Evolutionary conservation across 2,888 invertebrate genomes (phyloP), one percentile per base, ranked within the genome.

Genomic region (Drosophila peninsularis): DNA sequence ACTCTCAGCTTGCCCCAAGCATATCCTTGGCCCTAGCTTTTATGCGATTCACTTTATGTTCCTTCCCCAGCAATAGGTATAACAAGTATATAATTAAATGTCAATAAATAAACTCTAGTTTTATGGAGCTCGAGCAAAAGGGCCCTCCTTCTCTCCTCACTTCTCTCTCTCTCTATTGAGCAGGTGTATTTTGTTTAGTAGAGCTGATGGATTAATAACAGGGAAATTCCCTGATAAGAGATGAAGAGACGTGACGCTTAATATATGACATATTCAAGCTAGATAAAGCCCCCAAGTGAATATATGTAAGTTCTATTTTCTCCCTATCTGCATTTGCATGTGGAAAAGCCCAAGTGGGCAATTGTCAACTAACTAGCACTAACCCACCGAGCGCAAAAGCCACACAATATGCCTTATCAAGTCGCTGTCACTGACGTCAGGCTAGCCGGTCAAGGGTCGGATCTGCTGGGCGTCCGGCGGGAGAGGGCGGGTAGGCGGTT

Each of bases 351-450:
- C 66, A 47, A 45, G 52, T 45, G 56, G 24, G 39, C 54, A 41
- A 32, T 47, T 47, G 17, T 47, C 47, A 47, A 32, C 47, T 19
- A 47, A 32, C 47, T 13, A 32, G 30, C 47, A 17, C 27, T 30
- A 47, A 7, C 7, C 52, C 37, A 37, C 24, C 17, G 17, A 39
- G 42, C 42, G 21, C 24, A 47, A 47, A 17, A 32, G 30, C 47
- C 45, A 47, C 42, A 55, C 21, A 42, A 55, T 55, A 30, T 32
- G 44, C 44, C 36, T 67, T 68, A 68, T 68, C 67, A 68, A 50
- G 47, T 19, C 34, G 21, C 39, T 71, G 45, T 24, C 66, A 71
- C 60, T 77, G 76, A 78, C 76, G 77, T 70, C 66, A 80, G 55
- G 42, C 55, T 27, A 7, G 27, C 11, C 19, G 14, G 39, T 27